These are phyloP conservation scores for Liasis olivaceus DNA, from an alignment of 2,797 vertebrate genomes.

Conservation along the genomic window DNA sequence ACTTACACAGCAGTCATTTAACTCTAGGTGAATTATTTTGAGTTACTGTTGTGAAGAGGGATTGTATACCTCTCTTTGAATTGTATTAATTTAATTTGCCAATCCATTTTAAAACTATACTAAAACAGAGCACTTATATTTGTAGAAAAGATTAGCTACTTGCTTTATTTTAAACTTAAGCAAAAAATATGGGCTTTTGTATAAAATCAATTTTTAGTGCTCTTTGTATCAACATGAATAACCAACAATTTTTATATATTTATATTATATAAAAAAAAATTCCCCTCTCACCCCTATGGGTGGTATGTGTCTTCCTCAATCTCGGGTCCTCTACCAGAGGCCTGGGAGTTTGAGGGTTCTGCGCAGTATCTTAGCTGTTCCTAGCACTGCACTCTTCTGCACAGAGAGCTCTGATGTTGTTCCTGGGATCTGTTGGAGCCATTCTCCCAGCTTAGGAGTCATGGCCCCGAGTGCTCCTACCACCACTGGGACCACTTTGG, in stretches of 20 bases:
- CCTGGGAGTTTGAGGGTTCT: too few relatives aligned
- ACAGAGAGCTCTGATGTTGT: too few relatives aligned
- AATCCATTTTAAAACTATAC: neutral
- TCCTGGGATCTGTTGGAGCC: too few relatives aligned
- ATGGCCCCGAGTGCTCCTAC: too few relatives aligned
- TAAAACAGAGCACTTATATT: slow-evolving; percentile 58
- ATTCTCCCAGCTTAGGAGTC: too few relatives aligned
- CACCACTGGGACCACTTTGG: too few relatives aligned
- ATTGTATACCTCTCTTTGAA: neutral
- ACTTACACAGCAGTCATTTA: neutral
- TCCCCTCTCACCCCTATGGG: too few relatives aligned
- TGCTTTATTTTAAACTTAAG: slow-evolving; percentile 24
- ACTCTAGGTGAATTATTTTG: neutral
- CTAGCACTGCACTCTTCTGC: too few relatives aligned
- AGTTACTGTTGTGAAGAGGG: neutral
- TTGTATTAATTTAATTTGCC: neutral
- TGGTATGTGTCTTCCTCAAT: too few relatives aligned
- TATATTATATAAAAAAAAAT: too few relatives aligned
- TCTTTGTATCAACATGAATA: slow-evolving; percentile 24
- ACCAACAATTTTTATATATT: neutral
- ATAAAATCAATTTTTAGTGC: slow-evolving; percentile 31
- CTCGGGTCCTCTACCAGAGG: too few relatives aligned
- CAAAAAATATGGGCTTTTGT: slow-evolving; percentile 33
- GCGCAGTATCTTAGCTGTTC: too few relatives aligned
- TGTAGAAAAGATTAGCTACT: slow-evolving; percentile 36